These are phyloP conservation scores for Columba livia DNA, from an alignment of 2,113 vertebrate genomes.

Conservation along the genomic window DNA sequence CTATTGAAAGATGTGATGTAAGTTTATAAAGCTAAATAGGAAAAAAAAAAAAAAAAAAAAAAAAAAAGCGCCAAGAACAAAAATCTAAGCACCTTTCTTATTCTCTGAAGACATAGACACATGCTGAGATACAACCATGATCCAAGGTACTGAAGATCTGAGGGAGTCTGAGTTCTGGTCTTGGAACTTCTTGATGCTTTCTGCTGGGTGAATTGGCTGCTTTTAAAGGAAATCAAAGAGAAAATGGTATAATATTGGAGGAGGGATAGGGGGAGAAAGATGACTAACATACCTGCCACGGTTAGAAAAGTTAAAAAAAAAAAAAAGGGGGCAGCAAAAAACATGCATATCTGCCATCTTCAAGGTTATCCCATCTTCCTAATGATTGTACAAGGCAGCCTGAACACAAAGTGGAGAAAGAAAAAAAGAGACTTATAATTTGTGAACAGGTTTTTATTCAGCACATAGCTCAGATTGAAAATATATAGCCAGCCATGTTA, in stretches of 20 bases:
- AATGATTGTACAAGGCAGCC: neutral
- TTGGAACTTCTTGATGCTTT: neutral
- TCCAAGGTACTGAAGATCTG: neutral
- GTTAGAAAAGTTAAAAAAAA: neutral
- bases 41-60: neutral
- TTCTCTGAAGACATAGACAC: neutral
- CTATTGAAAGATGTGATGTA: neutral
- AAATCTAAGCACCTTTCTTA: neutral
- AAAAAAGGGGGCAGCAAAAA: neutral
- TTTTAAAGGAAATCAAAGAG: neutral
- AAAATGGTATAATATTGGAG: neutral
- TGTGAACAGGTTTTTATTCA: neutral
- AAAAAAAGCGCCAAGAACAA: neutral
- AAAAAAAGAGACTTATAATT: neutral
- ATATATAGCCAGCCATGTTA: neutral
- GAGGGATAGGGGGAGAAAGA: rapidly evolving
- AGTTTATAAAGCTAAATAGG: neutral
- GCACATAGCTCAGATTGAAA: neutral
- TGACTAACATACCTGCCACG: neutral
- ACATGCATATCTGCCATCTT: neutral
- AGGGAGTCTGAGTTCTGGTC: neutral
- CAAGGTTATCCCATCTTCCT: neutral
- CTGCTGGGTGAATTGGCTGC: neutral
- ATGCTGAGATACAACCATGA: neutral
- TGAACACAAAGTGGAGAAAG: neutral